Conservation (phyloP, 2,797 vertebrate species). For the Pyrocephalus nanus region DNA sequence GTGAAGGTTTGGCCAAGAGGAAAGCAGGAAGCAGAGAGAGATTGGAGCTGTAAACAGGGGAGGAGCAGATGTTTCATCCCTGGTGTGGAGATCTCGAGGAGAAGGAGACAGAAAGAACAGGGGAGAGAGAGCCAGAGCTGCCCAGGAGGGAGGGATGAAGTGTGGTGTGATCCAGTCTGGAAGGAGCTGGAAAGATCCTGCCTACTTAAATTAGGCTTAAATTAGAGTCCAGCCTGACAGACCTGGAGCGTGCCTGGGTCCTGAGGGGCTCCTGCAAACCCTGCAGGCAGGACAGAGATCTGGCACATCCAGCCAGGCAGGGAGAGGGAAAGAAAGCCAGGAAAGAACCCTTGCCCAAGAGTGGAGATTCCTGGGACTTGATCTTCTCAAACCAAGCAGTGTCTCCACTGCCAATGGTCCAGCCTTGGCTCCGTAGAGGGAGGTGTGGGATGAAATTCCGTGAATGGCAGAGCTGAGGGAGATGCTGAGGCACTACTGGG, state of each 20-base stretch:
- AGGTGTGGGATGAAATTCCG: accelerated
- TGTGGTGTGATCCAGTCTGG: neutral
- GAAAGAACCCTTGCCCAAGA: neutral
- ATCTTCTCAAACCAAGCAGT: neutral
- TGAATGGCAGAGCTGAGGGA: neutral
- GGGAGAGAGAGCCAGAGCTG: neutral
- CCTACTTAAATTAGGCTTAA: neutral
- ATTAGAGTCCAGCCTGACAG: neutral
- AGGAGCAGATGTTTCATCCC: neutral
- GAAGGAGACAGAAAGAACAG: neutral
- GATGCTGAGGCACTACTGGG: accelerated
- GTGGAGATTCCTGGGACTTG: neutral
- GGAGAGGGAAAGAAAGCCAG: neutral
- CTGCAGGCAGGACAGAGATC: neutral
- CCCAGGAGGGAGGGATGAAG: neutral
- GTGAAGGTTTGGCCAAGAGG: neutral
- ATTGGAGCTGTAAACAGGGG: neutral
- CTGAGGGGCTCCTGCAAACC: neutral
- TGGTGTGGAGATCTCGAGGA: neutral
- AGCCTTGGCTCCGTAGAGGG: neutral
- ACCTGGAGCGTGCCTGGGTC: neutral
- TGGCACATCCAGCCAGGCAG: neutral
- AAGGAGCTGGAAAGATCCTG: neutral
- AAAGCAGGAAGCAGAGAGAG: neutral
- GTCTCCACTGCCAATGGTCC: accelerated